These are phyloP conservation scores for Berghia stephanieae DNA, from an alignment of 1,140 invertebrate species.

Conservation along the genomic window DNA sequence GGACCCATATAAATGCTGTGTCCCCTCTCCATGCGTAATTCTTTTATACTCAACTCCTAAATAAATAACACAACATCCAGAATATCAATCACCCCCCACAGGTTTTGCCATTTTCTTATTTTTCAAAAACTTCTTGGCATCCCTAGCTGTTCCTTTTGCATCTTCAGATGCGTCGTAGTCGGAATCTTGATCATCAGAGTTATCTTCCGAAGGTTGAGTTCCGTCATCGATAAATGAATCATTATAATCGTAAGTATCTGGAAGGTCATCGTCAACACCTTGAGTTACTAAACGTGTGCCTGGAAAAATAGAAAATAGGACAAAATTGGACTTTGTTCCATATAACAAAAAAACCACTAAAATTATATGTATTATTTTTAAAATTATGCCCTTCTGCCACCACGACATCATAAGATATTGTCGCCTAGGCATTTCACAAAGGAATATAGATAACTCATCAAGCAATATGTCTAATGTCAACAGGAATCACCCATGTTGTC, in stretches of 20 bases:
- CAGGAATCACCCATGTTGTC: no score
- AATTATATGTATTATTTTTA: no score
- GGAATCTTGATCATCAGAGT: slow-evolving; percentile 33
- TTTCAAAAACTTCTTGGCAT: slow-evolving; percentile 48
- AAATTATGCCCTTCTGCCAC: no score
- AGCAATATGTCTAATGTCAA: no score
- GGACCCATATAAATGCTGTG: no score
- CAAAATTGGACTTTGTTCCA: neutral
- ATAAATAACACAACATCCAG: neutral
- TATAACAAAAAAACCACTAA: no score
- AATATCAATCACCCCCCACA: slow-evolving; percentile 15
- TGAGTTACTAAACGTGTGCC: slow-evolving; percentile 30
- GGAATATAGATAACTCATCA: no score
- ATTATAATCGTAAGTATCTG: slow-evolving; percentile 50
- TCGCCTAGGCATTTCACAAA: no score
- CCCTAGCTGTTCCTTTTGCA: slow-evolving; percentile 36
- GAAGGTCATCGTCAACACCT: slow-evolving; percentile 45
- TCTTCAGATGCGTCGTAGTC: slow-evolving; percentile 43
- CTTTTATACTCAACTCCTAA: no score
- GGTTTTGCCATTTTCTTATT: slow-evolving; percentile 45
- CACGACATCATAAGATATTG: no score
- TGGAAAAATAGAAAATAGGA: neutral
- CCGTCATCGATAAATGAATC: slow-evolving; percentile 51
- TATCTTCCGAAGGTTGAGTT: slow-evolving; percentile 25
- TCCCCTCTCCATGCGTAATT: no score